Evolutionary conservation across 2,797 vertebrate genomes (phyloP).

Genomic region (Protonibea diacanthus): DNA sequence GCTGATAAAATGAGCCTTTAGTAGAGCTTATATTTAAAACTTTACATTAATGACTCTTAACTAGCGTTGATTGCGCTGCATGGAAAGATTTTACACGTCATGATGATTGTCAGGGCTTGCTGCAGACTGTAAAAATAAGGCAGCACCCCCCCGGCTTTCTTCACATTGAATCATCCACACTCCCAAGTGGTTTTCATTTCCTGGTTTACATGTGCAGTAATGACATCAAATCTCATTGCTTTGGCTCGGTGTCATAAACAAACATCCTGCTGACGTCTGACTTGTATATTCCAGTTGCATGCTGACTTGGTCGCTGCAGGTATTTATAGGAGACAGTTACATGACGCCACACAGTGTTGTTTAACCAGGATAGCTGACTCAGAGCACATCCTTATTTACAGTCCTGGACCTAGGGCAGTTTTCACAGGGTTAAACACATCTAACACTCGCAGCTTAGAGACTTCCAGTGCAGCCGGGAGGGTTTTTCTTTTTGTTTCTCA

Average conservation of each 20-base stretch:
- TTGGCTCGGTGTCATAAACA: constrained; percentile 39
- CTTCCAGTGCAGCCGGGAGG: constrained; percentile 13
- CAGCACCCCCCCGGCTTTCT: constrained; percentile 6
- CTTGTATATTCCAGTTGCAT: constrained; percentile 1
- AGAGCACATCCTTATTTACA: constrained; percentile 73
- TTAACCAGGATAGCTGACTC: constrained; percentile 64
- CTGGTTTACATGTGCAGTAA: constrained; percentile 48
- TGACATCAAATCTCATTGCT: constrained; percentile 37
- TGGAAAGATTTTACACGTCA: neutral
- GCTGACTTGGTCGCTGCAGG: constrained; percentile 44
- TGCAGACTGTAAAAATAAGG: neutral
- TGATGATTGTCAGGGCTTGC: neutral
- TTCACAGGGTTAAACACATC: constrained; percentile 58
- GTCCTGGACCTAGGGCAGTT: constrained; percentile 19
- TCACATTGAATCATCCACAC: constrained; percentile 15
- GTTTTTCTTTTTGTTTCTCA: constrained; percentile 16
- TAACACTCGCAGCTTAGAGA: neutral
- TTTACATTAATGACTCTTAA: neutral
- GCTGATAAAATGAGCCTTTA: neutral
- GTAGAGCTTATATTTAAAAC: neutral
- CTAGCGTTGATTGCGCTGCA: neutral
- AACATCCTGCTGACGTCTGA: constrained; percentile 13
- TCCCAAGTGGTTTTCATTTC: constrained; percentile 52
- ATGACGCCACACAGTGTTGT: constrained; percentile 39
- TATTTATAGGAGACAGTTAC: constrained; percentile 64